Conservation (phyloP, 1,140 invertebrate species). For the Chrysopa pallens region DNA sequence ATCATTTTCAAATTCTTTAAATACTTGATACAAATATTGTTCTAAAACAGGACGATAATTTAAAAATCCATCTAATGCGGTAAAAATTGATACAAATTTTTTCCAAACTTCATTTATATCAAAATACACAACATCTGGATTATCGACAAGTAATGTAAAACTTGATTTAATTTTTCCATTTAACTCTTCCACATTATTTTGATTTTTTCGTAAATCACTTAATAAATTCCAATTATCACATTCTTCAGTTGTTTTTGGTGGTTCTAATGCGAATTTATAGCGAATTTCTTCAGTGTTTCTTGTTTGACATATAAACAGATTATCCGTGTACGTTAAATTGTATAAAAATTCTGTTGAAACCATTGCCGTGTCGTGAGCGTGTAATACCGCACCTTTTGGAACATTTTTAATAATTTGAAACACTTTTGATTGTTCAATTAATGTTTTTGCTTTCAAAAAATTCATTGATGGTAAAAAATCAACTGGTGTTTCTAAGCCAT, state of each 20-base stretch:
- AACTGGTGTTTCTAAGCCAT: constrained; percentile 33
- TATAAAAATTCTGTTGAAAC: constrained; percentile 45
- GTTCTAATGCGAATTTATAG: constrained; percentile 16
- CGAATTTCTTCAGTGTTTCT: constrained; percentile 15
- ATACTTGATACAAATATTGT: constrained; percentile 47
- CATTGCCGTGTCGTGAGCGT: constrained; percentile 49
- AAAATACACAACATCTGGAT: constrained; percentile 39
- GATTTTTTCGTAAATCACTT: constrained; percentile 25
- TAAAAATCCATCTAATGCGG: constrained; percentile 36
- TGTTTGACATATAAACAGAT: constrained; percentile 45
- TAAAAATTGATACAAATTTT: constrained; percentile 44
- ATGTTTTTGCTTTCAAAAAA: constrained; percentile 40
- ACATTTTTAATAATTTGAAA: constrained; percentile 49
- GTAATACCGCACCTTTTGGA: constrained; percentile 54
- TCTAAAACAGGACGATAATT: constrained; percentile 51
- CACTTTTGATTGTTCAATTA: constrained; percentile 45
- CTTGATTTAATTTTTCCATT: constrained; percentile 33
- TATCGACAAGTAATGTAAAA: constrained; percentile 37
- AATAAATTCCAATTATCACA: constrained; percentile 35
- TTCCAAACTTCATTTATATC: constrained; percentile 48
- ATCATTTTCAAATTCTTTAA: constrained; percentile 54
- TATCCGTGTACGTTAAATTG: constrained; percentile 44
- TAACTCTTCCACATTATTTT: constrained; percentile 27
- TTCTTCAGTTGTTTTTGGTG: constrained; percentile 14
- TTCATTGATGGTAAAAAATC: constrained; percentile 42